Evolutionary conservation across 2,113 vertebrate genomes (phyloP).

Genomic region (Formicarius rufipectus): DNA sequence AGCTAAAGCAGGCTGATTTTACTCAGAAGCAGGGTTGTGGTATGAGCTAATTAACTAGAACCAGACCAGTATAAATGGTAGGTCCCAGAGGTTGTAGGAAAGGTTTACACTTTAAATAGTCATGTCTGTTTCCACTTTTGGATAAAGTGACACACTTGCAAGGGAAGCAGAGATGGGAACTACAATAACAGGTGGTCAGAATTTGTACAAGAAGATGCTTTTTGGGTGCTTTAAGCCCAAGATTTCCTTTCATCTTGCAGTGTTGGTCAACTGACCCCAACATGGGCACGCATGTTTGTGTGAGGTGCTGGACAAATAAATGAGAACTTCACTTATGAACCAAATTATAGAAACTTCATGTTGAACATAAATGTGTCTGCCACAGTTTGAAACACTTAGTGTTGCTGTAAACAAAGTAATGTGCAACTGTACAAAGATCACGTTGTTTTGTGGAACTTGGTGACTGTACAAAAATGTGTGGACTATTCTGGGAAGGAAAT

Average conservation of each 20-base stretch:
- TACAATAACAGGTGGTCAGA: background rate
- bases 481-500: background rate
- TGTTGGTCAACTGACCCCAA: background rate
- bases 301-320: background rate
- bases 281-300: background rate
- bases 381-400: background rate
- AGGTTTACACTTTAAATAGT: background rate
- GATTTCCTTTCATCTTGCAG: background rate
- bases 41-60: background rate
- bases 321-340: background rate
- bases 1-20: background rate
- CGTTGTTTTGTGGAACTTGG: constrained; percentile 15
- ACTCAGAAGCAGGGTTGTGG: background rate
- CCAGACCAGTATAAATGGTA: background rate
- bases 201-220: background rate
- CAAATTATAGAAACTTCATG: background rate
- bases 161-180: background rate
- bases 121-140: background rate
- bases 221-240: constrained; percentile 40
- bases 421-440: constrained; percentile 3
- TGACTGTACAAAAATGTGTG: constrained; percentile 2
- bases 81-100: background rate
- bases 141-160: background rate
- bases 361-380: background rate
- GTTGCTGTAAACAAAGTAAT: constrained; percentile 1